A percentile compares a stretch with the other conserved stretches of the same genome.
Conservation (phyloP, 2,113 vertebrate species). For the Pteruthius melanotis region DNA sequence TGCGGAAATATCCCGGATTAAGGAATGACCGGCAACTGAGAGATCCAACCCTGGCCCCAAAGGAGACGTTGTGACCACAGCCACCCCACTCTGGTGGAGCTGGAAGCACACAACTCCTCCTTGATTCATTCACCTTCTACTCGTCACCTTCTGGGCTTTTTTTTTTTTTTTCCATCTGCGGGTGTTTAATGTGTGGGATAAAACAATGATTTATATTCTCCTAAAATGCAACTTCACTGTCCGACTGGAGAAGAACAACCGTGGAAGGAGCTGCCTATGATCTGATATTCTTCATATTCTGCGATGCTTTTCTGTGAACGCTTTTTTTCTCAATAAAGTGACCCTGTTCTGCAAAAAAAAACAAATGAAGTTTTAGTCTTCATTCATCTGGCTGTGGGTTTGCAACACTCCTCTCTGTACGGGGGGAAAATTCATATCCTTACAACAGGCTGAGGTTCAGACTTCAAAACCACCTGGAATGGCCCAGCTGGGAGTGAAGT, state of each 20-base stretch:
- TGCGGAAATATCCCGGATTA: rapidly evolving
- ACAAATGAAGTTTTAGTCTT: not conserved
- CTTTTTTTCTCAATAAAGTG: not conserved
- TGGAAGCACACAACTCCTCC: not conserved
- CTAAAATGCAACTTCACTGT: not conserved
- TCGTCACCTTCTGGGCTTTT: not conserved
- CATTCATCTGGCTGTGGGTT: not conserved
- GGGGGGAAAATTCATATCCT: not conserved
- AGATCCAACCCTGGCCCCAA: not conserved
- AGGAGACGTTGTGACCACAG: not conserved
- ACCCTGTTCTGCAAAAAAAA: not conserved
- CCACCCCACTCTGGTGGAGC: no score
- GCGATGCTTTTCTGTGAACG: not conserved
- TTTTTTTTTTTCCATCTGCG: not conserved
- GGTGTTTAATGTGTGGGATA: not conserved
- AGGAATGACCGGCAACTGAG: rapidly evolving
- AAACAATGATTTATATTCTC: not conserved
- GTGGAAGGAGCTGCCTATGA: not conserved
- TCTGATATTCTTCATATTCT: not conserved
- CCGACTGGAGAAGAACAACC: not conserved
- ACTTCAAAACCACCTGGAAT: not conserved
- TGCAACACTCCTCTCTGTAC: not conserved
- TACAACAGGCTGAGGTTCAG: not conserved
- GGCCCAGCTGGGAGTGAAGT: not conserved
- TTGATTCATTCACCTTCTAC: not conserved